These are phyloP conservation scores for Latheticus oryzae DNA, from an alignment of 2,888 invertebrate genomes.

Conservation along the genomic window DNA sequence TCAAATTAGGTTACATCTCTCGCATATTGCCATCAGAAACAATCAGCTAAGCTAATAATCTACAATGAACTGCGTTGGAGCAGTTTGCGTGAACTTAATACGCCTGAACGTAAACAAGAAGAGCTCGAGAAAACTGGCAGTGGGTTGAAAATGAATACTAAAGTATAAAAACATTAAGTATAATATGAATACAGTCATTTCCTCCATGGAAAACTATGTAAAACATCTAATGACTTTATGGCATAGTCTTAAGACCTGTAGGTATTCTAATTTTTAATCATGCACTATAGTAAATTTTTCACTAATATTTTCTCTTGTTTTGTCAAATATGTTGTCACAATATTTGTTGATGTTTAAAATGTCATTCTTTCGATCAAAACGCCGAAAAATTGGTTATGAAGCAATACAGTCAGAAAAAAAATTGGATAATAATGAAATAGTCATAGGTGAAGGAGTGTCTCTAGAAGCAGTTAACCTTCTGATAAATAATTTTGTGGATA, in stretches of 20 bases:
- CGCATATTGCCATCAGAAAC: conserved; percentile 8
- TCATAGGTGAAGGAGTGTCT: conserved; percentile 13
- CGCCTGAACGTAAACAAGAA: no score
- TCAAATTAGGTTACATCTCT: conserved; percentile 30
- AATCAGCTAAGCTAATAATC: conserved; percentile 22
- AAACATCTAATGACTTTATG: no score
- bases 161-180: no score
- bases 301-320: no score
- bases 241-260: no score
- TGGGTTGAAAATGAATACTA: no score
- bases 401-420: neutral
- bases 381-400: conserved; percentile 27
- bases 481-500: conserved; percentile 21
- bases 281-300: neutral
- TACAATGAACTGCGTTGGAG: neutral
- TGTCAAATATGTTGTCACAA: conserved; percentile 5
- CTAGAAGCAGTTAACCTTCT: conserved; percentile 14
- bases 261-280: no score
- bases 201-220: no score
- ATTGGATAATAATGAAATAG: neutral
- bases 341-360: conserved; percentile 6
- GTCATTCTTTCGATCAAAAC: conserved; percentile 16
- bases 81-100: neutral
- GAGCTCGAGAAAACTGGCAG: no score
- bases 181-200: no score